Conservation (phyloP, 1,140 invertebrate species). For the Camponotus pennsylvanicus region DNA sequence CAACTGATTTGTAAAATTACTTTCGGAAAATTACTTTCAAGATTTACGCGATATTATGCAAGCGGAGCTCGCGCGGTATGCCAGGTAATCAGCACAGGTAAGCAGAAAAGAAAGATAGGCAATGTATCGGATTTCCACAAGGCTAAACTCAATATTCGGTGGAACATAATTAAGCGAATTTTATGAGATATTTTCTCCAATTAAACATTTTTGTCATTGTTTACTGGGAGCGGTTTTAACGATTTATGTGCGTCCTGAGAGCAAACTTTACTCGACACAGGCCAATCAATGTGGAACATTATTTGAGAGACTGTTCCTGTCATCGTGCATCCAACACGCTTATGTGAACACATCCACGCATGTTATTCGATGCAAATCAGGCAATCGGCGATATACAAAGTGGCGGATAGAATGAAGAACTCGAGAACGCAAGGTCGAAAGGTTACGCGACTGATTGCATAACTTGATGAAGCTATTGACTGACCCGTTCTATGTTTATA, state of each 20-base stretch:
- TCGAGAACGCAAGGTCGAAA: slow-evolving; percentile 64
- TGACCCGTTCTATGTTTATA: slow-evolving; percentile 3
- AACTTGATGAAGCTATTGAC: slow-evolving; percentile 49
- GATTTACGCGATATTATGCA: slow-evolving; percentile 48
- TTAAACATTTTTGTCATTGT: background rate
- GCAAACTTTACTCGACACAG: background rate
- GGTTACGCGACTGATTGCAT: slow-evolving; percentile 63
- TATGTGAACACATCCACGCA: background rate
- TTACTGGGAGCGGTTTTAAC: background rate
- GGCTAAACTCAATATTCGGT: background rate
- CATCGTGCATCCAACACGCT: background rate
- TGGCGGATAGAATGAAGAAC: slow-evolving; percentile 11
- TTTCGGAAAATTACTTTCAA: slow-evolving; percentile 17
- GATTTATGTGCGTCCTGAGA: background rate
- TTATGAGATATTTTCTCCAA: background rate
- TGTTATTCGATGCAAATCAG: slow-evolving; percentile 37
- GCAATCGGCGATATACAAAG: slow-evolving; percentile 28
- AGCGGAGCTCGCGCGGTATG: background rate
- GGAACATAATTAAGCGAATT: slow-evolving; percentile 10
- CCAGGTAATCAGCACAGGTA: slow-evolving; percentile 14
- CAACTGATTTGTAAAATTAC: slow-evolving; percentile 18
- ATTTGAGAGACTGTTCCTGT: background rate
- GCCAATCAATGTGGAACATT: background rate
- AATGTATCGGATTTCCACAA: background rate
- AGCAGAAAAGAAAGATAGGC: slow-evolving; percentile 4